Evolutionary conservation across 2,113 vertebrate species (phyloP).

Genomic region (Pheucticus melanocephalus): DNA sequence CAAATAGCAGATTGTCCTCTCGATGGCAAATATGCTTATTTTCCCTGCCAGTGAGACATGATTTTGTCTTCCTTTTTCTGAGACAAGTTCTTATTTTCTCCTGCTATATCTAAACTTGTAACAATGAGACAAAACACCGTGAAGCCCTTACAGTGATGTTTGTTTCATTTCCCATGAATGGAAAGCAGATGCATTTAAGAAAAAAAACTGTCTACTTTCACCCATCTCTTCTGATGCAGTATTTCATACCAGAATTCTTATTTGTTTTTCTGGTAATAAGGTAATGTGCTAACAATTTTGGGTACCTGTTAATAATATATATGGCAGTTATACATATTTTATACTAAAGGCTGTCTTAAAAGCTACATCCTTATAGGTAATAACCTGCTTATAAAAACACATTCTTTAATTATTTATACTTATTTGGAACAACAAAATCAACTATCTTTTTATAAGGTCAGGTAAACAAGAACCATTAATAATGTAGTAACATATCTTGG

Average conservation of each 20-base stretch:
- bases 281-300: constrained; percentile 26
- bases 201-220: neutral
- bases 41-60: neutral
- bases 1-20: constrained; percentile 49
- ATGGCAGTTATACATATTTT: constrained; percentile 70
- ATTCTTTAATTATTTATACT: constrained; percentile 69
- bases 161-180: neutral
- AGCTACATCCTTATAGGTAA: constrained; percentile 65
- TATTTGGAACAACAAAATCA: constrained; percentile 66
- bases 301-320: constrained; percentile 69
- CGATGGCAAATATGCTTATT: constrained; percentile 23
- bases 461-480: constrained; percentile 61
- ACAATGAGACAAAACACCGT: neutral
- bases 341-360: constrained; percentile 68
- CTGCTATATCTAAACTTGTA: neutral
- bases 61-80: neutral
- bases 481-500: constrained; percentile 24
- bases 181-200: neutral
- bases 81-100: neutral
- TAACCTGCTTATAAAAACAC: constrained; percentile 62
- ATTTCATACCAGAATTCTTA: neutral
- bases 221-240: neutral
- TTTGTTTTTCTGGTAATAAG: constrained; percentile 35
- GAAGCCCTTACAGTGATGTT: neutral
- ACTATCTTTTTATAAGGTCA: constrained; percentile 65